Conservation (phyloP, 2,113 vertebrate species). For the Cyanoderma ruficeps region DNA sequence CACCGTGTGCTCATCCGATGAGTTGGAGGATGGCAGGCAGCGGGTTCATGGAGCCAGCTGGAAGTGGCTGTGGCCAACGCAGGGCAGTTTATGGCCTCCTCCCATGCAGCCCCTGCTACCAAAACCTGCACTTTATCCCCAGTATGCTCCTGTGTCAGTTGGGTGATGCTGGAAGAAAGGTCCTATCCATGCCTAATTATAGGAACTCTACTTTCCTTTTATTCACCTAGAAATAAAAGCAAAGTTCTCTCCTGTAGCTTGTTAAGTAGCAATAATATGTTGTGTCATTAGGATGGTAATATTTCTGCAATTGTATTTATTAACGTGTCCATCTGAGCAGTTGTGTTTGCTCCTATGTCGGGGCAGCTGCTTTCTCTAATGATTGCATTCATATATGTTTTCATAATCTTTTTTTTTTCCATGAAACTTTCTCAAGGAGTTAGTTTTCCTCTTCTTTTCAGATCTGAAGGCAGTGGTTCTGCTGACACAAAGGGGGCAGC, state of each 20-base stretch:
- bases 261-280: background rate
- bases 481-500: background rate
- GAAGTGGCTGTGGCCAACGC: background rate
- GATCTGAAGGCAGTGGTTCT: background rate
- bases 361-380: background rate
- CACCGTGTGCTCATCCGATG: fast-evolving
- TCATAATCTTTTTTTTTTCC: background rate
- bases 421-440: background rate
- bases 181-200: background rate
- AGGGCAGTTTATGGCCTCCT: background rate
- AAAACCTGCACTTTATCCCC: background rate
- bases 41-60: background rate
- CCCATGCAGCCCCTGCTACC: background rate
- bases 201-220: background rate
- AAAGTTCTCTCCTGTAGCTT: background rate
- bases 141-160: background rate
- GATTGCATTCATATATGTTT: background rate
- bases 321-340: background rate
- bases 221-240: background rate
- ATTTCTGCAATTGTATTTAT: background rate
- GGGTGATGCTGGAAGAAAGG: background rate
- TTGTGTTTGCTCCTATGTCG: background rate
- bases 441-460: background rate
- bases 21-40: background rate
- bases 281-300: background rate